phyloP scores from a whole-genome alignment of 2,888 invertebrate genomes.

The Acanthosoma haemorrhoidale region DNA sequence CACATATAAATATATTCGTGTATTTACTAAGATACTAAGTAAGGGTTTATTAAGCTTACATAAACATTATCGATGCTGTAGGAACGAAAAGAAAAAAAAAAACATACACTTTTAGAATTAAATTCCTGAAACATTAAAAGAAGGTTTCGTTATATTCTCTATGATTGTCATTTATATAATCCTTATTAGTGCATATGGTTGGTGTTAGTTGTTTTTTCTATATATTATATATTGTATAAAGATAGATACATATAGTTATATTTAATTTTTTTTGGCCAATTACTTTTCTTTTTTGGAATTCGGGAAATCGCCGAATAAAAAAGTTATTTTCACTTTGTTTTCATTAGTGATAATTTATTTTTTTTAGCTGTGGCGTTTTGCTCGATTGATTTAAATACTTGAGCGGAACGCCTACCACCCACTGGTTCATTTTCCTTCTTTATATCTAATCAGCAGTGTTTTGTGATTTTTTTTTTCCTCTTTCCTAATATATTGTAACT shows the following conservation, averaged over 20 bases:
- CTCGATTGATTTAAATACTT: conserved; percentile 18
- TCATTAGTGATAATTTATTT: not conserved
- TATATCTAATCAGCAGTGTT: conserved; percentile 21
- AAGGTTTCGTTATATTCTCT: not conserved
- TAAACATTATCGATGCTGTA: conserved; percentile 28
- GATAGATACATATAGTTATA: conserved; percentile 14
- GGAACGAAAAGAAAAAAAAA: conserved; percentile 8
- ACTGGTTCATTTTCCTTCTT: not conserved
- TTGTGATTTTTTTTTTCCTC: conserved; percentile 18
- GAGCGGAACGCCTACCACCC: conserved; percentile 8
- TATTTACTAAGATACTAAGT: not conserved
- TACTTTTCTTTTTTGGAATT: not conserved
- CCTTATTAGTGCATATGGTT: conserved; percentile 27
- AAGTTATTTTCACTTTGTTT: not conserved
- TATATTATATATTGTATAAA: conserved; percentile 16
- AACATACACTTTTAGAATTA: conserved; percentile 27
- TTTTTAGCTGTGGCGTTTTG: conserved; percentile 19
- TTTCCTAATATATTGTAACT: conserved; percentile 5
- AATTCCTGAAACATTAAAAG: conserved; percentile 11
- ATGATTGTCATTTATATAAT: conserved; percentile 15
- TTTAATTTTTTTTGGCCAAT: not conserved
- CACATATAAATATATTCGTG: conserved; percentile 11
- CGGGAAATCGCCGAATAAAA: not conserved
- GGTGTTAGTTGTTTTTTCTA: conserved; percentile 28
- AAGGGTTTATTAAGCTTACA: conserved; percentile 20